phyloP scores from a whole-genome alignment of 2,888 invertebrate genomes.

The Acanthoscelides obtectus region DNA sequence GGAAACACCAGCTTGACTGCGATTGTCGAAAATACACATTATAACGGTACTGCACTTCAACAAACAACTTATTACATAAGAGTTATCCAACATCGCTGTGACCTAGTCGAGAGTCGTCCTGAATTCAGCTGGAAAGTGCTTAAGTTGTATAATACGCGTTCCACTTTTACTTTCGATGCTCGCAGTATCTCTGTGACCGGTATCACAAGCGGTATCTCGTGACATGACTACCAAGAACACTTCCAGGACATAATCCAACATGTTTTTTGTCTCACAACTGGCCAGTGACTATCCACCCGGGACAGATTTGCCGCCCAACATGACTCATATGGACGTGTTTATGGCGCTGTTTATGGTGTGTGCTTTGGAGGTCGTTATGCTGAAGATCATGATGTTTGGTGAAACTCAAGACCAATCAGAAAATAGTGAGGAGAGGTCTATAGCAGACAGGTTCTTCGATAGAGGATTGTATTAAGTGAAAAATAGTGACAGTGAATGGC shows the following conservation, averaged over 20 bases:
- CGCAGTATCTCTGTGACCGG: slow-evolving; percentile 3
- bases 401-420: slow-evolving; percentile 22
- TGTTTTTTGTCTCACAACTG: neutral
- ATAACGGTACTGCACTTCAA: neutral
- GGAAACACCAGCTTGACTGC: neutral
- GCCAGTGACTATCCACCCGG: slow-evolving; percentile 38
- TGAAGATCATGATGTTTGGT: slow-evolving; percentile 68
- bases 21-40: neutral
- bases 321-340: slow-evolving; percentile 62
- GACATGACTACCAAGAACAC: neutral
- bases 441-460: slow-evolving; percentile 22
- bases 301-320: slow-evolving; percentile 24
- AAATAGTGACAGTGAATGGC: no score
- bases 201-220: neutral
- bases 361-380: slow-evolving; percentile 73
- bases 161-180: slow-evolving; percentile 22
- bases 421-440: neutral
- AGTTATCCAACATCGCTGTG: slow-evolving; percentile 21
- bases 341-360: slow-evolving; percentile 73
- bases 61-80: slow-evolving; percentile 22
- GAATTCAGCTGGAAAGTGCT: neutral
- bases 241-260: neutral
- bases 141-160: slow-evolving; percentile 19
- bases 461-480: slow-evolving; percentile 6
- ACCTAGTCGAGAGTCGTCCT: slow-evolving; percentile 12